Base-by-base conservation (phyloP, 1,140 invertebrate species). In the Brachionus asplanchnoidis region DNA sequence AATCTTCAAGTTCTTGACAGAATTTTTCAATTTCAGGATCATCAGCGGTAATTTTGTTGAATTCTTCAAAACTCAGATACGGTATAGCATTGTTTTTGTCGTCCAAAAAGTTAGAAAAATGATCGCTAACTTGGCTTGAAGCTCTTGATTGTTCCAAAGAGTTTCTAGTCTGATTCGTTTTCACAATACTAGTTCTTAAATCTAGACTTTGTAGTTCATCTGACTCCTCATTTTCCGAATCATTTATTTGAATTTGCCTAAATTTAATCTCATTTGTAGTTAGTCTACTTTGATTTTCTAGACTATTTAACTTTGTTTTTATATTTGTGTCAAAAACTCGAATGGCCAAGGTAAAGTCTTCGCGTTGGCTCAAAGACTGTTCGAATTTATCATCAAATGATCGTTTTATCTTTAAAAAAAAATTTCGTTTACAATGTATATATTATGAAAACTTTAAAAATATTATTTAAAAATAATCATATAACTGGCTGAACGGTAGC, bases 341-440 rank as follows among this genome's bases (percentile, higher is more conserved):
- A 77, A 77, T 77, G 20, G 17, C 20, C n/a, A 77, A 50, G 8
- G 73, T 77, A 50, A 77, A 77, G 14, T 77, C 73, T 77, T 77
- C 73, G 20, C 73, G 17, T 50, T 77, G n/a, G 0, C n/a, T 17
- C 20, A 75, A 4, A 28, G 40, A 26, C 12, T 50, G 8, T n/a
- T 44, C 17, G 23, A 26, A 26, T 50, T 77, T 77, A 50, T 77
- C 73, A 26, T 77, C 73, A 77, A 50, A 77, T 26, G 40, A 20
- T 50, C 73, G 6, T 77, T 50, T 77, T 50, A 77, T 77, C 73
- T 77, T 28, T 28, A 14, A 50, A 75, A 75, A 42, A 44, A n/a
- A 32, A 26, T 7, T 40, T 17, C 2, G 2, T 20, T 20, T 8
- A 28, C 3, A 28, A 28, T 28, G 0, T 28, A 3, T 1, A 28